A percentile compares a stretch with the other conserved stretches of the same genome.
Evolutionary conservation across 1,140 invertebrate genomes (phyloP).

Genomic region (Micrasema minimum): DNA sequence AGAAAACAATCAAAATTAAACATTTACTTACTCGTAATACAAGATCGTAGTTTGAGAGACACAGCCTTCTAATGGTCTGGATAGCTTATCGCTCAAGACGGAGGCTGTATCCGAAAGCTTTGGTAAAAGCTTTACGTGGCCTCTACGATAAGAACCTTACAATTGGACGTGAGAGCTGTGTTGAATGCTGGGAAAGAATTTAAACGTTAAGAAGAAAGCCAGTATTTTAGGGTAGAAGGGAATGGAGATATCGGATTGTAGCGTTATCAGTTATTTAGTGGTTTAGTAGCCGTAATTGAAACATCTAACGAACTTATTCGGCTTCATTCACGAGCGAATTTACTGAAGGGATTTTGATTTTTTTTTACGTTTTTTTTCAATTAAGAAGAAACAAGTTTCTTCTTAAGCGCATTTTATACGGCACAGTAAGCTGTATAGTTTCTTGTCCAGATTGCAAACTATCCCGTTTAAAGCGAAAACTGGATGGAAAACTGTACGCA

Average conservation of each 20-base stretch:
- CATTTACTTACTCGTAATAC: conserved; percentile 4
- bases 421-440: no score
- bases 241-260: conserved; percentile 24
- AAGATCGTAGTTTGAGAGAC: conserved; percentile 21
- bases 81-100: conserved; percentile 31
- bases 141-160: conserved; percentile 27
- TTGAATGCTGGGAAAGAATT: conserved; percentile 27
- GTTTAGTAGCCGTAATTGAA: conserved; percentile 30
- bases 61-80: conserved; percentile 16
- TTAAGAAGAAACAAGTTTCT: no score
- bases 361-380: no score
- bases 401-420: no score
- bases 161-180: conserved; percentile 33
- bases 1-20: no score
- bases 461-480: no score
- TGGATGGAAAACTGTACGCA: no score
- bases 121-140: conserved; percentile 32
- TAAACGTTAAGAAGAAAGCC: conserved; percentile 21
- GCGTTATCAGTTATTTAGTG: conserved; percentile 32
- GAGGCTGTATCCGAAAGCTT: conserved; percentile 33
- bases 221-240: conserved; percentile 24
- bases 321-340: no score
- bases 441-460: no score
- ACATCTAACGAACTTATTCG: conserved; percentile 7
- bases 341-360: no score